phyloP scores from a whole-genome alignment of 2,797 vertebrate species.

The Crax fasciolata region DNA sequence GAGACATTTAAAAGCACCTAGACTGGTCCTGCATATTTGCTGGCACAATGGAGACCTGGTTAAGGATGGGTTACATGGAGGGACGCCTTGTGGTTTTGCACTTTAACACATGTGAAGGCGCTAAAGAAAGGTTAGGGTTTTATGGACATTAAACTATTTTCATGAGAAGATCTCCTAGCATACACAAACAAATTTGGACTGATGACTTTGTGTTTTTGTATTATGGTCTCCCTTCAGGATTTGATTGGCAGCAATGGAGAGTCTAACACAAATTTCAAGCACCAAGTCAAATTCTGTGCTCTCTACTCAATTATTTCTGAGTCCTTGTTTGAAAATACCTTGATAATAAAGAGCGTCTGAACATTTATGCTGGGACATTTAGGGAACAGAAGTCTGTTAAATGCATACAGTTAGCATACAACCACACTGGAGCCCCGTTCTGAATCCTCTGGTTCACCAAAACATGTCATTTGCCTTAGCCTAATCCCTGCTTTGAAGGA shows the following conservation, averaged over 20 bases:
- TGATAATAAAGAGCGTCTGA: neutral
- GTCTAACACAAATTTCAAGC: neutral
- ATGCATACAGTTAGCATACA: neutral
- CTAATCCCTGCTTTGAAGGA: neutral
- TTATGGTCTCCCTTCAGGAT: neutral
- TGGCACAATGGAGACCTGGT: neutral
- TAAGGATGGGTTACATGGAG: neutral
- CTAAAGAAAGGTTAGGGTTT: neutral
- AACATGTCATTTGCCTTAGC: neutral
- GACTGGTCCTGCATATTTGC: neutral
- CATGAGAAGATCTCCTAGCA: neutral
- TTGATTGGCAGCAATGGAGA: neutral
- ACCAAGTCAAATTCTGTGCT: neutral
- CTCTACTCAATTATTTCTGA: neutral
- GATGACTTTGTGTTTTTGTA: neutral
- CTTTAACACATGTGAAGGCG: neutral
- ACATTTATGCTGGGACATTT: neutral
- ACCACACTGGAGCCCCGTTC: neutral
- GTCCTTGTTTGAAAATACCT: neutral
- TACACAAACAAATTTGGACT: neutral
- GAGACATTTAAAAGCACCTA: neutral
- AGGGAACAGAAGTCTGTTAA: neutral
- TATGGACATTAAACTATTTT: neutral
- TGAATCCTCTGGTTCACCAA: neutral
- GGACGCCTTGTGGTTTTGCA: neutral